Evolutionary conservation across 2,888 invertebrate species (phyloP), one percentile per base, ranked within the genome.

Genomic region (Idaea biselata): DNA sequence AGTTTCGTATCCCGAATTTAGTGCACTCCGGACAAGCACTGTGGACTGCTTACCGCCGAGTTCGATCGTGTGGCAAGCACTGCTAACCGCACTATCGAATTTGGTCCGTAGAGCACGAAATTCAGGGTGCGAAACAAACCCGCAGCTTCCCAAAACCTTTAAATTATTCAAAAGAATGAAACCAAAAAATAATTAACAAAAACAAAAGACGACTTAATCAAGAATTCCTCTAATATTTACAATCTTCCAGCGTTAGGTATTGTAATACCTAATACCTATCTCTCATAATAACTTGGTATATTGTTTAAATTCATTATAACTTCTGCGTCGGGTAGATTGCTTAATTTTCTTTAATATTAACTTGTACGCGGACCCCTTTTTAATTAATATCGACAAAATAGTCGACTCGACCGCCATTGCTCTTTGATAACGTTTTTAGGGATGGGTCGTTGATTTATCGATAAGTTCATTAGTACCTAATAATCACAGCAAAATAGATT

Each of bases 351-450:
- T 92, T 89, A 91, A 91, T 91, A 92, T 91, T 88, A 91, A 91
- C 88, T 92, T 91, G 91, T 91, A 86, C 64, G 59, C 81, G 79
- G 87, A 83, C 87, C 87, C 89, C 90, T 89, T 91, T 91, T 92
- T 91, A 92, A 92, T 92, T 92, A 92, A 92, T 91, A 91, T 91
- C 89, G 89, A 91, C 91, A 91, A 91, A 92, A 89, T 91, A 91
- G 90, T 87, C 87, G 80, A 82, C 81, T 78, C 81, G 81, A 84
- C 86, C 85, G 84, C 81, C 78, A 82, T 80, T 77, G 78, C 73
- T 73, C 76, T 73, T 76, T 80, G 89, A 90, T 90, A 87, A 89
- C 79, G 70, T 72, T 68, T 72, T 61, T 86, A 87, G 89, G 71
- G 89, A 78, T 82, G 89, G 68, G 63, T 7, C 56, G 14, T 32